A percentile compares a stretch with the other conserved stretches of the same genome.
phyloP scores from a whole-genome alignment of 2,888 invertebrate species.

The Hyposoter dolosus region DNA sequence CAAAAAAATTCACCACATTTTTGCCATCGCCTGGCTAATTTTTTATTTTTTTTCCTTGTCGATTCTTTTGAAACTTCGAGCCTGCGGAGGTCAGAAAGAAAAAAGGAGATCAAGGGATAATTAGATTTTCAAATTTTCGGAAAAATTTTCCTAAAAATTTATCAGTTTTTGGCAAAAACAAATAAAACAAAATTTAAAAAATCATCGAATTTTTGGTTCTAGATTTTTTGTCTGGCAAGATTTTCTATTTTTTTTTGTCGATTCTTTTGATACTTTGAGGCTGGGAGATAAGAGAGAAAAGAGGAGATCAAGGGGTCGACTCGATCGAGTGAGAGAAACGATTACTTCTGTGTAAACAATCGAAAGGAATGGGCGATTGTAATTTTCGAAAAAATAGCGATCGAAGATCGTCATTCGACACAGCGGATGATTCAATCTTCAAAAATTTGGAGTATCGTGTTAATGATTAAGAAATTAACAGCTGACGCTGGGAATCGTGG shows the following conservation, averaged over 20 bases:
- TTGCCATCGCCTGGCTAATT: neutral
- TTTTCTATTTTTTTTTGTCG: too few species aligned
- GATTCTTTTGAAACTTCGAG: too few species aligned
- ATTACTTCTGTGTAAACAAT: neutral
- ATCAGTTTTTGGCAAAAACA: too few species aligned
- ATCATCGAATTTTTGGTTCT: too few species aligned
- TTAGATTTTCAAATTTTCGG: too few species aligned
- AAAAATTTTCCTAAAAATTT: too few species aligned
- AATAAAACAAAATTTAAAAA: too few species aligned
- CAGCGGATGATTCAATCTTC: neutral
- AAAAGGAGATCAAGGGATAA: too few species aligned
- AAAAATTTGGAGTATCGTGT: neutral
- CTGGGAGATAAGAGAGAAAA: constrained; percentile 14
- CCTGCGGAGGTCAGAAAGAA: too few species aligned
- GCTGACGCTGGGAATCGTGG: neutral
- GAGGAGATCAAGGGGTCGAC: constrained; percentile 5
- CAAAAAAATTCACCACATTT: neutral
- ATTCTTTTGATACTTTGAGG: neutral
- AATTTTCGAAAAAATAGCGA: neutral
- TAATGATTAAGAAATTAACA: neutral
- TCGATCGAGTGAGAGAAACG: neutral
- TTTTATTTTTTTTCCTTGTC: neutral
- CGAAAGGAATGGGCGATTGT: neutral
- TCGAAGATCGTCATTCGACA: neutral
- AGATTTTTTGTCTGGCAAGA: too few species aligned